Conservation (phyloP, 2,113 vertebrate genomes). For the Mustela lutreola region DNA sequence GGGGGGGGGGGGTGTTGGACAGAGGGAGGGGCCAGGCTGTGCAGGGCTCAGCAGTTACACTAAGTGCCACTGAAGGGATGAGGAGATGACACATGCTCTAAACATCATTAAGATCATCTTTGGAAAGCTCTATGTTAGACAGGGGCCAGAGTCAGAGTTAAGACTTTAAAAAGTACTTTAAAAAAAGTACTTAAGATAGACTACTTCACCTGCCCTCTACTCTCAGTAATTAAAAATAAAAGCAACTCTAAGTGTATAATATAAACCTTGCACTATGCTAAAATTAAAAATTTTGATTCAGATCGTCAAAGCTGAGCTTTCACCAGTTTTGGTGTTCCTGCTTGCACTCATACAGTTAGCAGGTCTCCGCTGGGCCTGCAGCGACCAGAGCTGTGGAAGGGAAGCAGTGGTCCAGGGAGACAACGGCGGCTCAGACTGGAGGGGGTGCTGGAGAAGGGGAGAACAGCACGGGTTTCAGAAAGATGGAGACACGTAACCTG, state of each 20-base stretch:
- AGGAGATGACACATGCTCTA: not conserved
- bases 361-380: not conserved
- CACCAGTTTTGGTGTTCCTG: not conserved
- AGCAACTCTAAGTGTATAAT: not conserved
- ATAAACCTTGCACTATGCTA: not conserved
- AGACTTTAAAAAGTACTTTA: not conserved
- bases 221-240: conserved; percentile 27
- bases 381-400: not conserved
- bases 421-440: not conserved
- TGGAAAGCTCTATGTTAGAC: not conserved
- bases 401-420: not conserved
- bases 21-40: too few relatives aligned
- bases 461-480: not conserved
- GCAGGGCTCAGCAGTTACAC: not conserved
- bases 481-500: not conserved
- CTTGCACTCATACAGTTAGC: not conserved
- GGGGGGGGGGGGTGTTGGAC: not conserved
- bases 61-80: not conserved
- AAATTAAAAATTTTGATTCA: conserved; percentile 34
- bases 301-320: not conserved
- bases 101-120: not conserved
- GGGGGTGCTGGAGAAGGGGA: not conserved
- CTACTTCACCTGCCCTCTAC: not conserved
- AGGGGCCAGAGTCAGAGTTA: not conserved
- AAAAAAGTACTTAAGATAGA: not conserved